Percentiles rank a stretch among this genome's conserved stretches.
Evolutionary conservation across 2,888 invertebrate genomes (phyloP).

Genomic region (Caenorhabditis panamensis): DNA sequence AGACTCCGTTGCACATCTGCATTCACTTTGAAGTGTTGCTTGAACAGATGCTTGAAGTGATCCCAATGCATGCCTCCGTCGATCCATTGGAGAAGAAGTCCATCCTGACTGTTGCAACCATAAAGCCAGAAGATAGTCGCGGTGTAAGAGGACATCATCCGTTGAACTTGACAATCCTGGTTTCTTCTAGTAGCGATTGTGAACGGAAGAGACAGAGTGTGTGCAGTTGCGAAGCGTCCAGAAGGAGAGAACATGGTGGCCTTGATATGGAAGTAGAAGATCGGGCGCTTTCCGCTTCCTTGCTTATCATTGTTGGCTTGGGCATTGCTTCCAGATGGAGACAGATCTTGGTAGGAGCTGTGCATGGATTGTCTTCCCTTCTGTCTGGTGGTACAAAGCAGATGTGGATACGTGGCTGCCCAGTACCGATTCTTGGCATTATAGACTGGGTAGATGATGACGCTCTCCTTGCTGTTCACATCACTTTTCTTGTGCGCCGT

Average conservation of each 20-base stretch:
- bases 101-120: constrained; percentile 76
- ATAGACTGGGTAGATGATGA: constrained; percentile 77
- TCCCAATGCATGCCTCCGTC: constrained; percentile 79
- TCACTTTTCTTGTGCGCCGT: constrained; percentile 80
- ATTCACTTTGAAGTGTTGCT: constrained; percentile 77
- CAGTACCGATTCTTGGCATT: constrained; percentile 77
- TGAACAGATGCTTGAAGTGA: constrained; percentile 78
- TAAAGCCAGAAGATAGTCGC: constrained; percentile 81
- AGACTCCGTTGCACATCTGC: constrained; percentile 77
- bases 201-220: constrained; percentile 80
- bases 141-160: constrained; percentile 81
- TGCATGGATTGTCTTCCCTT: constrained; percentile 76
- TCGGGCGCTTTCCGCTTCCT: constrained; percentile 78
- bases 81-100: constrained; percentile 75
- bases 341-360: constrained; percentile 76
- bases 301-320: constrained; percentile 60
- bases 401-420: constrained; percentile 80
- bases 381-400: constrained; percentile 79
- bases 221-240: constrained; percentile 77
- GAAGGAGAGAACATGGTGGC: constrained; percentile 79
- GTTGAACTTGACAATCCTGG: constrained; percentile 81
- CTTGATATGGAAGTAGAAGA: constrained; percentile 79
- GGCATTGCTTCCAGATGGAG: constrained; percentile 62
- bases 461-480: constrained; percentile 78
- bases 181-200: constrained; percentile 80